Evolutionary conservation across 2,797 vertebrate species (phyloP), one percentile per base, ranked within the genome.

Genomic region (Sphaeramia orbicularis): DNA sequence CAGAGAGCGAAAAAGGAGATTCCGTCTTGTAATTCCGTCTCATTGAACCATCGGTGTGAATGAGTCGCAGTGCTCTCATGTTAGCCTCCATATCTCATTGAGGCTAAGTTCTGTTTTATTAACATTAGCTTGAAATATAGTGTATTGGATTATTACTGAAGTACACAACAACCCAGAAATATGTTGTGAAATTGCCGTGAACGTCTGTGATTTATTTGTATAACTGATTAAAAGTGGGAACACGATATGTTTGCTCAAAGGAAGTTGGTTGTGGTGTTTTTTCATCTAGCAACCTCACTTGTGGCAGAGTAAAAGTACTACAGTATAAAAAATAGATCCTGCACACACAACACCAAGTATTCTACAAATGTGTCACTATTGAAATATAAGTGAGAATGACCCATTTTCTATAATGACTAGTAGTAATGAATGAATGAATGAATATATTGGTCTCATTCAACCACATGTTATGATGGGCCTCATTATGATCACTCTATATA

Each of bases 31-130:
- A 4, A 32, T 47, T 42, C 10, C 16, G 7, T 4, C 0, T 6
- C 7, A 7, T 14, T 27, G 16, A 3, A 10, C 0, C 1, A 8
- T 2, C 19, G 6, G 1, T 6, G 9, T 19, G n/a, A 36, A 6
- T 71, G 4, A 2, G 19, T n/a, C 4, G 8, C 8, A 11, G 3
- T 12, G 32, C 10, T 14, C 65, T 65, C 78, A 50, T 4, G 11
- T 53, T 78, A 73, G 79, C 83, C 35, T 9, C 4, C 0, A 7
- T 49, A 16, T 14, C 6, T 62, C 7, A 47, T 38, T 57, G 35
- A 63, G 6, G 85, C 78, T 87, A 87, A 68, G 63, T 57, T 27
- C 69, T 9, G 40, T n/a, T 62, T 38, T 15, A 37, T 11, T 7
- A 2, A 21, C 15, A 2, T 32, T 32, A 0, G 4, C 0, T 8